phyloP scores from a whole-genome alignment of 2,888 invertebrate species.

The Drosophila eohydei region DNA sequence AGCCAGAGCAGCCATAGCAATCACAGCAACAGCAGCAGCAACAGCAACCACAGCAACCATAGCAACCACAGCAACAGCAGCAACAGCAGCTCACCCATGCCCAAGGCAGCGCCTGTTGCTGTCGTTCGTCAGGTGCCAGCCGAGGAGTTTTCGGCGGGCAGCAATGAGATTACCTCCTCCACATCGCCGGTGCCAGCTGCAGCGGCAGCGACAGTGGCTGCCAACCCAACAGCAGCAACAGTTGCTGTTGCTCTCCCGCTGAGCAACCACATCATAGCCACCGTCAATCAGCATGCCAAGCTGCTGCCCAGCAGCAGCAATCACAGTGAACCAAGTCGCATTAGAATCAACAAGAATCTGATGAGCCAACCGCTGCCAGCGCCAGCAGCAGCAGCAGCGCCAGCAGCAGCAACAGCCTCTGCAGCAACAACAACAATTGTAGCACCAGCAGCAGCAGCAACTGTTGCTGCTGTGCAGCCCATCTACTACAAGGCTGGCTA shows the following conservation, averaged over 20 bases:
- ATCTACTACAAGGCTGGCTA: constrained; percentile 62
- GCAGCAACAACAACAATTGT: constrained; percentile 16
- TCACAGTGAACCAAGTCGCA: constrained; percentile 82
- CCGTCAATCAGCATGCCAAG: constrained; percentile 83
- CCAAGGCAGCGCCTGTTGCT: constrained; percentile 44
- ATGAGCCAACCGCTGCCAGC: constrained; percentile 71
- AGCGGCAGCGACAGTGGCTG: constrained; percentile 36
- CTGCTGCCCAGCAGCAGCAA: constrained; percentile 74
- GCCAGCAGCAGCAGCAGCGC: constrained; percentile 3
- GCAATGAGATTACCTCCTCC: constrained; percentile 89
- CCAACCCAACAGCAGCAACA: constrained; percentile 17
- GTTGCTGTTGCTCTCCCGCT: constrained; percentile 21
- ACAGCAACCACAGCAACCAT: constrained; percentile 44
- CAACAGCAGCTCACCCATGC: constrained; percentile 63
- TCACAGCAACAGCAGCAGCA: constrained; percentile 34
- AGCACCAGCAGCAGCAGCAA: constrained; percentile 5
- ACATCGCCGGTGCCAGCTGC: constrained; percentile 86
- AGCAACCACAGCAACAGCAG: constrained; percentile 33
- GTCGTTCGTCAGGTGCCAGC: constrained; percentile 69
- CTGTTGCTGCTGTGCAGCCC: constrained; percentile 36
- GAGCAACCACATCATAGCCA: constrained; percentile 79
- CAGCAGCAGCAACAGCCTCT: constrained; percentile 41
- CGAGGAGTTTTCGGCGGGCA: constrained; percentile 86
- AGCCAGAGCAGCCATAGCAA: constrained; percentile 13
- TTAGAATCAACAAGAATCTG: constrained; percentile 84